Conservation (phyloP, 2,888 invertebrate species). For the Lypha dubia region DNA sequence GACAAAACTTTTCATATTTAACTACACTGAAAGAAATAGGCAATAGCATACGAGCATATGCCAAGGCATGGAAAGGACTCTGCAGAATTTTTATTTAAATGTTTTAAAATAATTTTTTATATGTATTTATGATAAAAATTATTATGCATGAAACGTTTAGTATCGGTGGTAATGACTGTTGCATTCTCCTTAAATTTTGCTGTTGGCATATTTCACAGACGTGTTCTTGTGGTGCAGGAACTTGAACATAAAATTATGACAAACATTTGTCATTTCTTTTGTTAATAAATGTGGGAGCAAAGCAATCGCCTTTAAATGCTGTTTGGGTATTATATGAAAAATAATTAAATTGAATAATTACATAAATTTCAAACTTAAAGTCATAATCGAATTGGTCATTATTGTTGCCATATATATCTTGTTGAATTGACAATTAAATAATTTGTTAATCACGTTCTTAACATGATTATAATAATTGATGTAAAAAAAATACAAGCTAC, state of each 20-base stretch:
- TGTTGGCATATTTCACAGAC: not conserved
- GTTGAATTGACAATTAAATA: constrained; percentile 65
- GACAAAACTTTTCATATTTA: not conserved
- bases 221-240: constrained; percentile 45
- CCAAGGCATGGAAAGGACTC: not conserved
- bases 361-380: constrained; percentile 41
- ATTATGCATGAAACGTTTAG: constrained; percentile 67
- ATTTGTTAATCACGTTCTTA: constrained; percentile 70
- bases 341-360: constrained; percentile 9
- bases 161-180: constrained; percentile 54
- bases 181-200: not conserved
- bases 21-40: constrained; percentile 28
- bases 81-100: constrained; percentile 12
- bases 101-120: constrained; percentile 1
- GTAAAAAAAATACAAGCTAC: constrained; percentile 11
- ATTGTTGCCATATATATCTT: constrained; percentile 67
- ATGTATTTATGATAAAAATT: constrained; percentile 56
- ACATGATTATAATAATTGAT: constrained; percentile 56
- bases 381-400: constrained; percentile 53
- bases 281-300: constrained; percentile 56
- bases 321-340: not conserved
- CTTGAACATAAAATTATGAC: constrained; percentile 50
- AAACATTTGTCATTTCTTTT: constrained; percentile 59
- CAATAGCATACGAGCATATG: not conserved
- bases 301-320: constrained; percentile 15